These are phyloP conservation scores for Drosophila nannoptera DNA, from an alignment of 1,140 invertebrate genomes.

Conservation along the genomic window DNA sequence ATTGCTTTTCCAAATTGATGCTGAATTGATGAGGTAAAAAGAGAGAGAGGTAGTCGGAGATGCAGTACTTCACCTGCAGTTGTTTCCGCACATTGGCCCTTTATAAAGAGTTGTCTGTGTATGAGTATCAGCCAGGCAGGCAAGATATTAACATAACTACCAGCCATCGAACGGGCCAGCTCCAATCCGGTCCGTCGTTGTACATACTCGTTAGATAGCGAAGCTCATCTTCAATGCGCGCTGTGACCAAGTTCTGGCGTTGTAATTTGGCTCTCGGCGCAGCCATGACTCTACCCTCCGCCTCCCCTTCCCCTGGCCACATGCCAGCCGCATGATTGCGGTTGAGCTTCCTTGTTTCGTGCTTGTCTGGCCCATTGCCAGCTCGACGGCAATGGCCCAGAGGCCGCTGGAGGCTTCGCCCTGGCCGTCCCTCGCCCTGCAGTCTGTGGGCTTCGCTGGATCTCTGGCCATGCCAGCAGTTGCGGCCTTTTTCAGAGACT, in stretches of 20 bases:
- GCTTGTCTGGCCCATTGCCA: slow-evolving; percentile 67
- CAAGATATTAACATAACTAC: slow-evolving; percentile 74
- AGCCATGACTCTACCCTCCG: slow-evolving; percentile 7
- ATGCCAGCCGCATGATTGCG: slow-evolving; percentile 38
- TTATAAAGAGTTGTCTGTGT: slow-evolving; percentile 9
- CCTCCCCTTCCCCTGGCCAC: not conserved
- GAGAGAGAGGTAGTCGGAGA: too few species aligned
- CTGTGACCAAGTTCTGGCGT: slow-evolving; percentile 67
- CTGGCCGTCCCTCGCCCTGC: too few species aligned
- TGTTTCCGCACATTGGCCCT: not conserved
- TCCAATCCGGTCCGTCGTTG: slow-evolving; percentile 60
- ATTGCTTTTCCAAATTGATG: too few species aligned
- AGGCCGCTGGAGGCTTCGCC: slow-evolving; percentile 8
- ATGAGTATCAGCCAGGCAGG: slow-evolving; percentile 23
- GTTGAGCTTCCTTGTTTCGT: slow-evolving; percentile 72
- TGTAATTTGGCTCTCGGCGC: slow-evolving; percentile 58
- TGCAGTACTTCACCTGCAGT: too few species aligned
- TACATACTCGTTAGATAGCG: slow-evolving; percentile 64
- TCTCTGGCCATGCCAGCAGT: too few species aligned
- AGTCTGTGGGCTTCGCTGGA: too few species aligned
- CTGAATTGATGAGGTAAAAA: too few species aligned
- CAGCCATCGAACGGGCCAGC: slow-evolving; percentile 42
- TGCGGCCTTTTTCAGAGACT: too few species aligned
- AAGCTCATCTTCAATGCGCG: slow-evolving; percentile 46
- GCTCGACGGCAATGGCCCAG: slow-evolving; percentile 65